Percentiles rank a stretch among this genome's conserved stretches.
These are phyloP conservation scores for Dromiciops gliroides DNA, from an alignment of 2,113 vertebrate species.

Conservation along the genomic window DNA sequence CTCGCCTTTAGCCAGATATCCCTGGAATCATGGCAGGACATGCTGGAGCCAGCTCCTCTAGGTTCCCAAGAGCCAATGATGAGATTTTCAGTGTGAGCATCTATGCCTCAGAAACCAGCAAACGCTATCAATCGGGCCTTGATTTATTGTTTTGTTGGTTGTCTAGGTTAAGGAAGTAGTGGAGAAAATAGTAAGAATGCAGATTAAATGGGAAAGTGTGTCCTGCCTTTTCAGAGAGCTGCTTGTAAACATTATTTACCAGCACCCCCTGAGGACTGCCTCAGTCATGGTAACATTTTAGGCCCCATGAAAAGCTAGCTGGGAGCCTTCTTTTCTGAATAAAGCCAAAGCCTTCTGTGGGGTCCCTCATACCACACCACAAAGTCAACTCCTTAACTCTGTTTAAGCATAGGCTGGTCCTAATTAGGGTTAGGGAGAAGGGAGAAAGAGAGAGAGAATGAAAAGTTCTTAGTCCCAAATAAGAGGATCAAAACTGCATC, in stretches of 20 bases:
- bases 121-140: neutral
- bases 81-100: neutral
- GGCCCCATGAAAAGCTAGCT: neutral
- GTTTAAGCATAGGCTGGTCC: neutral
- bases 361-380: neutral
- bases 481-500: neutral
- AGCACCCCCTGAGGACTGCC: slow-evolving; percentile 37
- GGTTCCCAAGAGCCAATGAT: neutral
- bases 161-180: neutral
- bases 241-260: slow-evolving; percentile 38
- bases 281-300: slow-evolving; percentile 36
- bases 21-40: neutral
- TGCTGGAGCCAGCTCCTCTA: neutral
- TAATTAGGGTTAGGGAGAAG: neutral
- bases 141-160: neutral
- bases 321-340: neutral
- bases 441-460: neutral
- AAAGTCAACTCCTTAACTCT: neutral
- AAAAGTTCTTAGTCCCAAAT: neutral
- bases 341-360: neutral
- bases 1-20: too few species aligned
- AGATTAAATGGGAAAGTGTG: neutral
- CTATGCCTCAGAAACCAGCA: neutral
- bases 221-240: slow-evolving; percentile 34
- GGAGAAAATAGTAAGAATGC: neutral